A percentile compares a stretch with the other conserved stretches of the same genome.
These are phyloP conservation scores for Lophius piscatorius DNA, from an alignment of 2,113 vertebrate genomes.

Conservation along the genomic window DNA sequence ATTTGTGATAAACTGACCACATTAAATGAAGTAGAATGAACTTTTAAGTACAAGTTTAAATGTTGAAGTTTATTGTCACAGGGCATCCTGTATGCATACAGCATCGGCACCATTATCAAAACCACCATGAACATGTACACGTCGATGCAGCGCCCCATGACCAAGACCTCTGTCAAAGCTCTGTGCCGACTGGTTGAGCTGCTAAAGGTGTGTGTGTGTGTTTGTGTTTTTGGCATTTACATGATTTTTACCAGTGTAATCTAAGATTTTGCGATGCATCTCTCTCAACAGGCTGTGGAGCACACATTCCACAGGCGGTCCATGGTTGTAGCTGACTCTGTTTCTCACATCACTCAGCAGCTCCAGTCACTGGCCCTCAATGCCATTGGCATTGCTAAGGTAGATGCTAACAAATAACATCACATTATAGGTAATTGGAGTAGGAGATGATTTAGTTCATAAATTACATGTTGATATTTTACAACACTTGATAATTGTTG, in stretches of 20 bases:
- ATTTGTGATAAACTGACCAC: neutral
- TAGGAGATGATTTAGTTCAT: too few species aligned
- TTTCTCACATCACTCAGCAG: conserved; percentile 93
- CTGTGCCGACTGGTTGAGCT: conserved; percentile 94
- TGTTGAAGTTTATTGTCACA: conserved; percentile 59
- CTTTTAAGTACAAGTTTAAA: too few species aligned
- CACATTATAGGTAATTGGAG: neutral
- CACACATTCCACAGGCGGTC: conserved; percentile 94
- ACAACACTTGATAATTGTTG: too few species aligned
- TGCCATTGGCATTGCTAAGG: conserved; percentile 91
- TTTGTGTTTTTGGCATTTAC: neutral
- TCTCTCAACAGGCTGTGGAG: conserved; percentile 87
- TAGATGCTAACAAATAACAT: conserved; percentile 61
- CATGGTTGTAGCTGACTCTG: conserved; percentile 94
- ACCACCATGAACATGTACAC: conserved; percentile 98
- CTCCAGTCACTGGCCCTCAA: conserved; percentile 94
- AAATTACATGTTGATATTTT: too few species aligned
- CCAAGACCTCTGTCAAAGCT: conserved; percentile 96
- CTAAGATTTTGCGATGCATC: neutral
- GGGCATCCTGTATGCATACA: conserved; percentile 96
- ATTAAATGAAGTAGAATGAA: neutral
- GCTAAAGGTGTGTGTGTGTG: conserved; percentile 84
- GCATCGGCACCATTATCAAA: conserved; percentile 94
- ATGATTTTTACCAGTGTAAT: neutral
- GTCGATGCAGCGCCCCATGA: conserved; percentile 98